Evolutionary conservation across 2,113 vertebrate species (phyloP), one percentile per base, ranked within the genome.

Genomic region (Scomber japonicus): DNA sequence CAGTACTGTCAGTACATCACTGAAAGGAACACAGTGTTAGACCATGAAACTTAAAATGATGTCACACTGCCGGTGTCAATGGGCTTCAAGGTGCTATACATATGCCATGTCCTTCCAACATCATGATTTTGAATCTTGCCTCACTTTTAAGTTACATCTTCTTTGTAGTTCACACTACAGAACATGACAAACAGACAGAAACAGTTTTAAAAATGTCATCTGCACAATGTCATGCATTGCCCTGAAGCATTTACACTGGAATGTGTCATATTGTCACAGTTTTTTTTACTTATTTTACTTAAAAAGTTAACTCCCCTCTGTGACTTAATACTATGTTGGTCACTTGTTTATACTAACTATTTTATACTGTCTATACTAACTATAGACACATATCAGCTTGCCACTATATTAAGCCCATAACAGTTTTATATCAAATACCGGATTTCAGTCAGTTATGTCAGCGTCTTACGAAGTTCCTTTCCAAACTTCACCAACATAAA

Each of bases 11-110:
- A 51, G 46, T 31, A 53, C 56, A 49, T 75, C 51, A 62, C 67
- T 80, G 48, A 45, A 70, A 56, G 19, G 45, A 72, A 64, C 54
- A 61, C 8, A 14, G 35, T 17, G 65, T 68, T 46, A 24, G 15
- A 66, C 64, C 53, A 61, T 73, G 56, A 84, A 74, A 72, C 61
- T 4, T 72, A 17, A 69, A 81, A 78, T 31, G 0, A 9, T 27
- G 9, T 77, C 54, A 46, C 55, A 2, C 3, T 11, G 21, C 57
- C 40, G 14, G 16, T 60, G 54, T 60, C 13, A 63, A 40, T 24
- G 12, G 40, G 5, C 50, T 11, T 75, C 55, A 63, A 0, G 3
- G 14, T 71, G 64, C 49, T 30, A 11, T 60, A 71, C 24, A 46
- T 60, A 71, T 75, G 67, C 24, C 71, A 46, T 46, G 53, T 80